Base-by-base conservation (phyloP, 2,797 vertebrate genomes). In the Clarias laeviceps region DNA sequence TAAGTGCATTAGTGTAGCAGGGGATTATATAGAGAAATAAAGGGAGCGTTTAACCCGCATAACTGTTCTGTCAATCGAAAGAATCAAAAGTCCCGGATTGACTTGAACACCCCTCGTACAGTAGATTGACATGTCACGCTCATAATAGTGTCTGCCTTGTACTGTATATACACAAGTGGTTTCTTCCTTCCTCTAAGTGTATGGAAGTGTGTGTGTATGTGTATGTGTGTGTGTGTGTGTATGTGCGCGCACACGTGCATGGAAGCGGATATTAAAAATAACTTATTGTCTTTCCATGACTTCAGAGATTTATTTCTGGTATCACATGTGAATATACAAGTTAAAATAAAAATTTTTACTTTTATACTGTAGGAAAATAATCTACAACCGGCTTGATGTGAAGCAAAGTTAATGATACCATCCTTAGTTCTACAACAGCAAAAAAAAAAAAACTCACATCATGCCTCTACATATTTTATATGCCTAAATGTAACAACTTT, bases 131-230 rank as follows among this genome's bases (percentile, higher is more conserved):
- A 80, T 84, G 77, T 82, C 37, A 9, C 40, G 27, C 34, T 69
- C 64, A 64, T 74, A 81, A 74, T 32, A 70, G 18, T 50, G 34
- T 78, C 24, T 74, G 62, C 29, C 45, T 70, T 61, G 50, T 66
- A 18, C 62, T 61, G 50, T 66, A 18, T 86, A 45, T 82, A 66
- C 68, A 82, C 68, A 82, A 87, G 32, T n/a, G 56, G 5, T 5
- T 76, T 82, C 84, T 86, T 89, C 86, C 84, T 86, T 89, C 84
- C 61, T 80, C 17, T 5, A 20, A 66, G 65, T 69, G 64, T 54
- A 17, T 45, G 61, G 17, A 66, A 64, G 65, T 24, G 64, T 82
- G 83, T 80, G 68, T 79, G 69, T 83, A 40, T 54, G 45, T 40
- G 45, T 18, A 27, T 56, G 14, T 17, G 11, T 70, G 65, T 59